These are phyloP conservation scores for Potorous gilbertii DNA, from an alignment of 2,797 vertebrate species.

Conservation along the genomic window DNA sequence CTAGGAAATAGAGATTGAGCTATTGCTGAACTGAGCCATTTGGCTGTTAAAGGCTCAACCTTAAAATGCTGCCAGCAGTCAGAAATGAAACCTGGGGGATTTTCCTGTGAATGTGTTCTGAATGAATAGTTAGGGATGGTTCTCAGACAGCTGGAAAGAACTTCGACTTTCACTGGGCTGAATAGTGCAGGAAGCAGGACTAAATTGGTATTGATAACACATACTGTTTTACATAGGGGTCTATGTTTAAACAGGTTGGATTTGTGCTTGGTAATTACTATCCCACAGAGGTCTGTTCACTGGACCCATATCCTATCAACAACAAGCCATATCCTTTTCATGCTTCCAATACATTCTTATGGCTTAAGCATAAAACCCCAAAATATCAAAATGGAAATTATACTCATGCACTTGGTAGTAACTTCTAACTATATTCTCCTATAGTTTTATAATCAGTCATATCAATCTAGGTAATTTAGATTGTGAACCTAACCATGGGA, in stretches of 20 bases:
- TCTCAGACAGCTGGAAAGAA: constrained; percentile 27
- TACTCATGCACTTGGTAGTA: background rate
- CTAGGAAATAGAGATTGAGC: constrained; percentile 57
- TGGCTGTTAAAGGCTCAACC: constrained; percentile 38
- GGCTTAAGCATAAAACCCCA: background rate
- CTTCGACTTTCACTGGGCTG: constrained; percentile 25
- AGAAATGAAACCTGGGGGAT: constrained; percentile 10
- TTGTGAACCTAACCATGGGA: background rate
- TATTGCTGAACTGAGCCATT: constrained; percentile 27
- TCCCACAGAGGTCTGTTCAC: background rate
- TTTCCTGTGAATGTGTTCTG: constrained; percentile 51
- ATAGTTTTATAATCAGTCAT: background rate
- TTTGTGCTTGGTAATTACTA: background rate
- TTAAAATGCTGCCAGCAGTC: constrained; percentile 56
- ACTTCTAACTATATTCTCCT: background rate
- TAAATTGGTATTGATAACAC: constrained; percentile 5
- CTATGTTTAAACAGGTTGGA: background rate
- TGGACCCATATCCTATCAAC: background rate
- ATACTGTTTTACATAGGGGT: background rate
- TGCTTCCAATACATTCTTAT: background rate
- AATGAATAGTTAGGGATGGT: constrained; percentile 46
- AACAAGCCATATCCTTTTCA: background rate
- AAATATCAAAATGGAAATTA: background rate
- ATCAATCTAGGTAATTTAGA: background rate
- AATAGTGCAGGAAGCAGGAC: background rate